Conservation (phyloP, 2,113 vertebrate genomes). For the Holacanthus passer region DNA sequence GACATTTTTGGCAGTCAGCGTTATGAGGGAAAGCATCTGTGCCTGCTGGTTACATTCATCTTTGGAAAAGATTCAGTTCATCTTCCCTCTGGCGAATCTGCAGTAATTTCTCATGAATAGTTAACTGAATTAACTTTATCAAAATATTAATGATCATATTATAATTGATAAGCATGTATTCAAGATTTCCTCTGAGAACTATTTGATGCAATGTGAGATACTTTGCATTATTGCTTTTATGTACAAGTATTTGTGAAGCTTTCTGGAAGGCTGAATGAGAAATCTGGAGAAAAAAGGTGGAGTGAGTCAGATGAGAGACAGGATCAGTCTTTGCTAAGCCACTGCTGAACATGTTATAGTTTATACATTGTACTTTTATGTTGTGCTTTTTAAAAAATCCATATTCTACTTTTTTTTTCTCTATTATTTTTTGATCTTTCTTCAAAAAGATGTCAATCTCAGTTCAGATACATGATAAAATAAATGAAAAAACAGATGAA, state of each 20-base stretch:
- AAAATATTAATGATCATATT: conserved; percentile 14
- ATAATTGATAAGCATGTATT: not conserved
- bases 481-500: not conserved
- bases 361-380: not conserved
- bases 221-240: not conserved
- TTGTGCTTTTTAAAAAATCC: not conserved
- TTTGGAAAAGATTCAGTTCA: conserved; percentile 37
- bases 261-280: not conserved
- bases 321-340: not conserved
- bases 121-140: conserved; percentile 26
- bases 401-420: not conserved
- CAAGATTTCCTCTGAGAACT: not conserved
- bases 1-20: conserved; percentile 32
- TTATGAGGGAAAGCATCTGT: conserved; percentile 29
- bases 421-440: not conserved
- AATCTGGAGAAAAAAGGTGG: not conserved
- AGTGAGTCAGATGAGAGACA: not conserved
- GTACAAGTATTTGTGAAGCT: not conserved
- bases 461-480: not conserved
- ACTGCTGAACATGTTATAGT: too few relatives aligned
- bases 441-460: not conserved
- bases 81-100: conserved; percentile 30
- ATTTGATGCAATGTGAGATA: not conserved
- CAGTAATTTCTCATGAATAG: conserved; percentile 44
- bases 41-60: conserved; percentile 52